These are phyloP conservation scores for Muscidifurax raptorellus DNA, from an alignment of 1,140 invertebrate species.

Conservation along the genomic window DNA sequence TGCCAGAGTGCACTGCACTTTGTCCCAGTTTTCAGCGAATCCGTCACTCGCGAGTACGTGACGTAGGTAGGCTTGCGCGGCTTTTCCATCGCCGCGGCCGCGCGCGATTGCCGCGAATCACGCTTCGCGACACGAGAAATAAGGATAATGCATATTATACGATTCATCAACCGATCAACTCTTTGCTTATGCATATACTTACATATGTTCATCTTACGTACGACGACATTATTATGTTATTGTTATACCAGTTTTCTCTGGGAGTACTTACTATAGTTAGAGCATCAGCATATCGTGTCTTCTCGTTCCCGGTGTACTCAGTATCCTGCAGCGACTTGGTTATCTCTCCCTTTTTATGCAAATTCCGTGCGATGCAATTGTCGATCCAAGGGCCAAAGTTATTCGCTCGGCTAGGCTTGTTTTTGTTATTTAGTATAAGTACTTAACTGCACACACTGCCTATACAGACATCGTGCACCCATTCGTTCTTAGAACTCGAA, in stretches of 20 bases:
- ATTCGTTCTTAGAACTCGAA: too few species aligned
- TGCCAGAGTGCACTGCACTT: slow-evolving; percentile 76
- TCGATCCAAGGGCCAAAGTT: too few species aligned
- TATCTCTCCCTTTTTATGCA: too few species aligned
- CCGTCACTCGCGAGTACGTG: slow-evolving; percentile 69
- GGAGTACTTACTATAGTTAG: background rate
- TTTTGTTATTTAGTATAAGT: background rate
- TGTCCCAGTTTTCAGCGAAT: slow-evolving; percentile 74
- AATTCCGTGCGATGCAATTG: too few species aligned
- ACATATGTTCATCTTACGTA: too few species aligned
- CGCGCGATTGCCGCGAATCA: background rate
- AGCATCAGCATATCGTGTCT: background rate
- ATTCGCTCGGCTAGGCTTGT: background rate
- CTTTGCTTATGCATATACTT: too few species aligned
- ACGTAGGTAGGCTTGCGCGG: slow-evolving; percentile 73
- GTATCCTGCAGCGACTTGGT: too few species aligned
- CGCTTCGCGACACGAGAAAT: background rate
- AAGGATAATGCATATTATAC: background rate
- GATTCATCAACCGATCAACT: background rate
- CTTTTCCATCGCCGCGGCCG: slow-evolving; percentile 57
- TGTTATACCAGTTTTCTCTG: background rate
- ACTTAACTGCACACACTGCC: too few species aligned
- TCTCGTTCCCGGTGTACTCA: too few species aligned
- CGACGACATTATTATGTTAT: background rate
- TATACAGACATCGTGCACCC: too few species aligned